A percentile compares a stretch with the other conserved stretches of the same genome.
phyloP scores from a whole-genome alignment of 1,140 invertebrate genomes.

The Physella acuta region DNA sequence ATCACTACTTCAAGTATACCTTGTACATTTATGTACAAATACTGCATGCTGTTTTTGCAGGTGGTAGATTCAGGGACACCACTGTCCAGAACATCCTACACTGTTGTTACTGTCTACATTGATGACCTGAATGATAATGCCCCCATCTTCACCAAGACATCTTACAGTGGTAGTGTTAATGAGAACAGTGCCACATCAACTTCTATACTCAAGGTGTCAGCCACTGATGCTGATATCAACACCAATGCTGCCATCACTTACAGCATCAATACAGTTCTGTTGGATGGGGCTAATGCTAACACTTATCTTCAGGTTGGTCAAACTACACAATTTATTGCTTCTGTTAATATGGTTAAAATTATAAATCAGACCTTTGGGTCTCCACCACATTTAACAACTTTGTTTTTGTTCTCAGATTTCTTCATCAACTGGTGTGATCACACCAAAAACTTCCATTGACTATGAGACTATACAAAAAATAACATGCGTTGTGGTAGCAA shows the following conservation, averaged over 20 bases:
- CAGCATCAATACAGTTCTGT: conserved; percentile 76
- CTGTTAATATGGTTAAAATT: no score
- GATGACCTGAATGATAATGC: conserved; percentile 54
- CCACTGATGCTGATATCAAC: conserved; percentile 57
- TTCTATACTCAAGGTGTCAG: conserved; percentile 77
- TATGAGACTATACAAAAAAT: conserved; percentile 80
- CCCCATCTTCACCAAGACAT: conserved; percentile 56
- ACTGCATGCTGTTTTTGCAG: no score
- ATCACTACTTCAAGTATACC: no score
- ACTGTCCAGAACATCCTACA: conserved; percentile 24
- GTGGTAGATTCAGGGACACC: conserved; percentile 27
- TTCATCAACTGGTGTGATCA: conserved; percentile 75
- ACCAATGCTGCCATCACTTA: conserved; percentile 62
- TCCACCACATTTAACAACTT: no score
- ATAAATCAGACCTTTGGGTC: no score
- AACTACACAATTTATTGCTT: no score
- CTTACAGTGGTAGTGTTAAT: conserved; percentile 69
- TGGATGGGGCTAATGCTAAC: conserved; percentile 38
- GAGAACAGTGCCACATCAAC: conserved; percentile 87
- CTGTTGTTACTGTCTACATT: conserved; percentile 41
- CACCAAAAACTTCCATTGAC: conserved; percentile 71
- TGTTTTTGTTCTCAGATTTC: conserved; percentile 27
- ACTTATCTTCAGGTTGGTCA: conserved; percentile 74
- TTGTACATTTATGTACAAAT: no score
- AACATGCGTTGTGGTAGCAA: conserved; percentile 79